phyloP scores from a whole-genome alignment of 2,888 invertebrate species.

The Tanypteryx hageni region DNA sequence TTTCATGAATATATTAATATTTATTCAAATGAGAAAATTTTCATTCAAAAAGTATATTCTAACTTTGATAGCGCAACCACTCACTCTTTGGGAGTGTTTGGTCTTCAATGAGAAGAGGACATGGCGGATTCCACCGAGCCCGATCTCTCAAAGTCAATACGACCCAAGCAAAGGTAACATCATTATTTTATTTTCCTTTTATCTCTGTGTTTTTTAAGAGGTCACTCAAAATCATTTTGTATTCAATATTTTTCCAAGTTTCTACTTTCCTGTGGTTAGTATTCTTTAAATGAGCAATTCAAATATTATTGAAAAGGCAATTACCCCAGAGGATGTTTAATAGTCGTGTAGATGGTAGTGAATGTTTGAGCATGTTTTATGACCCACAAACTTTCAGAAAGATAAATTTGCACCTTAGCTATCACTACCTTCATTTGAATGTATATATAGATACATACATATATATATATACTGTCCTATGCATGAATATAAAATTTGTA shows the following conservation, averaged over 20 bases:
- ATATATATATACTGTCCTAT: conserved; percentile 8
- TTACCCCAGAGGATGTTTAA: neutral
- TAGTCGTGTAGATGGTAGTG: neutral
- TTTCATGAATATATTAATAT: no score
- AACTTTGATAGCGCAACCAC: conserved; percentile 90
- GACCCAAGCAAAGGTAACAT: conserved; percentile 76
- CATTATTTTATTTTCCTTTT: neutral
- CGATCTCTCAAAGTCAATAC: conserved; percentile 80
- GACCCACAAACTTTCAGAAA: neutral
- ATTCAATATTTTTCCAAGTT: neutral
- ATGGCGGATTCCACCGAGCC: conserved; percentile 77
- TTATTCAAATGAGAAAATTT: no score
- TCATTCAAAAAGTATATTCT: conserved; percentile 36
- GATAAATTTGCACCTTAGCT: conserved; percentile 15
- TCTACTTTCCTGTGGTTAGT: neutral
- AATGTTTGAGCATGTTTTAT: conserved; percentile 18
- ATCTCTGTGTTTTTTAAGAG: neutral
- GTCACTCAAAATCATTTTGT: neutral
- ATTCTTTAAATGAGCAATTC: neutral
- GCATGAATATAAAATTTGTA: conserved; percentile 30
- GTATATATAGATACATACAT: neutral
- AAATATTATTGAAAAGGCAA: neutral
- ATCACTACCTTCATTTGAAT: neutral
- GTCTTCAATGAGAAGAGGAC: conserved; percentile 91
- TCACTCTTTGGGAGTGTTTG: conserved; percentile 97